Evolutionary conservation across 1,140 invertebrate species (phyloP), one percentile per base, ranked within the genome.

Genomic region (Battus philenor): DNA sequence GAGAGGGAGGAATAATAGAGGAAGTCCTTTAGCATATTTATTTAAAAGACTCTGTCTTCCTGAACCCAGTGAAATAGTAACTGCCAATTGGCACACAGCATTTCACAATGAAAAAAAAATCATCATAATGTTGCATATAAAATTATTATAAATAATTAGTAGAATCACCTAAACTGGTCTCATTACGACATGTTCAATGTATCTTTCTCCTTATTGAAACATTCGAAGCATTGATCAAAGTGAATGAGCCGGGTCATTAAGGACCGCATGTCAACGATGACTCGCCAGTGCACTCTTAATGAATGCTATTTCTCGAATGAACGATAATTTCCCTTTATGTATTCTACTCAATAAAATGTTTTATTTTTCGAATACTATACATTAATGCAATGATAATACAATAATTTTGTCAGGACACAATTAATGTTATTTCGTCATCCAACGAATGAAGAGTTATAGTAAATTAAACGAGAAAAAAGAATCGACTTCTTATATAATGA

Each of bases 161-260:
- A 22, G 7, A 7, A 4, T 16, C 8, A 7, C 15, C 15, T 17
- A 33, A n/a, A 17, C 8, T 30, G 13, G 47, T 39, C 31, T 50
- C 39, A 38, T 55, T 47, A 50, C 20, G 22, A 9, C n/a, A 50
- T 27, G 38, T n/a, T 46, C 26, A 43, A 33, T 18, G 45, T 22
- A 29, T 39, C 47, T 39, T 49, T 30, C 33, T 48, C 6, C 24
- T 50, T 31, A 18, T 22, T 38, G 36, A 50, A 55, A 55, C 46
- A 47, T 44, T 47, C 11, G 32, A 55, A 55, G 48, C 47, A 41
- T 55, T 56, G 45, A 56, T 50, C 45, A 56, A 56, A 56, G 44
- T 44, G 36, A 50, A 39, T 43, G 18, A 34, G 53, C 53, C 53
- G 48, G 34, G 38, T 50, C 44, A 44, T 50, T 55, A 50, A 46